Evolutionary conservation across 2,113 vertebrate genomes (phyloP), one percentile per base, ranked within the genome.

Genomic region (Cathartes aura): DNA sequence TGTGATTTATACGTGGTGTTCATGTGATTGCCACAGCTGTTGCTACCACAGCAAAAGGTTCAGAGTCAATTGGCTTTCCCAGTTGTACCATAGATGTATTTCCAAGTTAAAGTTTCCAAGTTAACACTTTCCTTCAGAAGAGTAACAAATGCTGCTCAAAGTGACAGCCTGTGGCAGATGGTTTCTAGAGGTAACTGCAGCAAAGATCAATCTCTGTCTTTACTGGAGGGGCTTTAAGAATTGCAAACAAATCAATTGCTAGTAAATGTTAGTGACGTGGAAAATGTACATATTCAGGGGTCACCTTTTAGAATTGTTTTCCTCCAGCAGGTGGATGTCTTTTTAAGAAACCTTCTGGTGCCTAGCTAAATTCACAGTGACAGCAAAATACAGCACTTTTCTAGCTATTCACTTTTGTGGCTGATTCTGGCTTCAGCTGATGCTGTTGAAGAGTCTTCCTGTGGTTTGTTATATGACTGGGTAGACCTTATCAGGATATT

Each of bases 211-310:
- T 93, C 78, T 82, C 32, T 89, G 53, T 66, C 73, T 79, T 68
- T 80, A 29, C 43, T 87, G 83, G 48, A 89, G 66, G 48, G 47
- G 32, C 66, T 92, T 87, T 91, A 93, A 87, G 73, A 85, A 73
- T 50, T 89, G 60, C 81, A 95, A 96, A 93, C 81, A 95, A 95
- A 87, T 95, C 76, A 75, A 73, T 94, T 70, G 43, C 36, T 85
- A 58, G 62, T 84, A 93, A 94, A 89, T 43, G 66, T 80, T 74
- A 72, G 45, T 36, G 40, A 73, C 3, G 1, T 48, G 55, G 80
- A 73, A 84, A 87, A 94, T 45, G 38, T 75, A 92, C 47, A 24
- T 78, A 79, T 91, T 81, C 52, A 68, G 64, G 23, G 60, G 48
- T 92, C 66, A 84, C 45, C 63, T 78, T 67, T 90, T 58, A 89